These are phyloP conservation scores for Yponomeuta malinellus DNA, from an alignment of 2,888 invertebrate genomes.

Conservation along the genomic window DNA sequence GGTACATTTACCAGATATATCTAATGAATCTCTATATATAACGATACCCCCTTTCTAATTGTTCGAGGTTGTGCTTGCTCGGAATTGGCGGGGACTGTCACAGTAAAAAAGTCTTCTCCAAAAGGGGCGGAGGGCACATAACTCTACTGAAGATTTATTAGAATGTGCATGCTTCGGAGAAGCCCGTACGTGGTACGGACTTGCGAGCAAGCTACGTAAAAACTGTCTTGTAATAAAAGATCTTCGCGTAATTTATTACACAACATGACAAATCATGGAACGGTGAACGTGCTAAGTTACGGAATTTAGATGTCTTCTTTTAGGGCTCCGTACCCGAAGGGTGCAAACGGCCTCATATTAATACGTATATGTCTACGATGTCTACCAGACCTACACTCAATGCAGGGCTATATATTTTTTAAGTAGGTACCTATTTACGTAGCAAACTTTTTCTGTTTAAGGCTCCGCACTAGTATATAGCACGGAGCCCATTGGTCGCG, in stretches of 20 bases:
- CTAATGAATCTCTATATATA: too few relatives aligned
- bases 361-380: too few relatives aligned
- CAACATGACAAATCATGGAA: not conserved
- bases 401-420: too few relatives aligned
- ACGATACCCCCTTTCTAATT: slow-evolving; percentile 1
- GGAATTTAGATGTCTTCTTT: too few relatives aligned
- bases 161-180: slow-evolving; percentile 26
- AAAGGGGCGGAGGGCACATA: not conserved
- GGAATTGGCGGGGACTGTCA: slow-evolving; percentile 3
- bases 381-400: too few relatives aligned
- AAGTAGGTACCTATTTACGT: too few relatives aligned
- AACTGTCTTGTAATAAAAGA: slow-evolving; percentile 15
- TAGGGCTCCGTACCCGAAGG: too few relatives aligned
- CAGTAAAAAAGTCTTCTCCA: not conserved
- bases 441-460: too few relatives aligned
- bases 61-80: not conserved
- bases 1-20: too few relatives aligned
- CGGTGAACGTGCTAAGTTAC: not conserved
- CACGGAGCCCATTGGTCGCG: too few relatives aligned
- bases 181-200: slow-evolving; percentile 54
- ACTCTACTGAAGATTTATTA: not conserved
- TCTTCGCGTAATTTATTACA: slow-evolving; percentile 11
- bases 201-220: slow-evolving; percentile 16
- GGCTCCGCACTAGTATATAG: too few relatives aligned
- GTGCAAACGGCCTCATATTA: too few relatives aligned